Percentiles rank a stretch among this genome's conserved stretches.
Evolutionary conservation across 2,797 vertebrate species (phyloP).

Genomic region (Parauchenoglanis punctatus): DNA sequence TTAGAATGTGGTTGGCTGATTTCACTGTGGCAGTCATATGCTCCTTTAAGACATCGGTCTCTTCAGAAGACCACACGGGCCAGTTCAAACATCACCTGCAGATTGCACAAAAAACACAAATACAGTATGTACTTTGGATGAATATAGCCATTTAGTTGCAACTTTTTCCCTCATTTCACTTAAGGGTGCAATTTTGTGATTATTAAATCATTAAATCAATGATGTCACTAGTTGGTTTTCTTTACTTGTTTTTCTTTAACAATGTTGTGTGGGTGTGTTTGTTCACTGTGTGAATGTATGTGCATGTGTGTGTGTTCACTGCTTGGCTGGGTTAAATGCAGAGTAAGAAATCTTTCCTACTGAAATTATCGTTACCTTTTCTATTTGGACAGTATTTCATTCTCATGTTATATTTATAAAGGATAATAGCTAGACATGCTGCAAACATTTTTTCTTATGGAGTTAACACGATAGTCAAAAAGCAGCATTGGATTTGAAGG

Average conservation of each 20-base stretch:
- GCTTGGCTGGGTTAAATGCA: no score
- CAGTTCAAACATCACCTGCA: conserved; percentile 95
- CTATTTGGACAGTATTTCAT: neutral
- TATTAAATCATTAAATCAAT: neutral
- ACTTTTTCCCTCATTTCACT: neutral
- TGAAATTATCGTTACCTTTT: neutral
- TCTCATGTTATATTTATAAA: neutral
- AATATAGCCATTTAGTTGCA: neutral
- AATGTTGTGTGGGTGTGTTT: neutral
- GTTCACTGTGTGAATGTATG: no score
- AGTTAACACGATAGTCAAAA: neutral
- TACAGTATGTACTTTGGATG: neutral
- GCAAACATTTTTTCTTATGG: neutral
- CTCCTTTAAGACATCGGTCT: neutral
- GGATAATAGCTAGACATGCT: neutral
- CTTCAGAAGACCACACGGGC: conserved; percentile 88
- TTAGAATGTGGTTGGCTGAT: neutral
- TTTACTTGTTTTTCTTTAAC: neutral
- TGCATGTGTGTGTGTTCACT: no score
- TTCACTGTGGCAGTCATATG: conserved; percentile 3
- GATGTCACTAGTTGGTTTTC: no score
- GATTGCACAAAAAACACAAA: conserved; percentile 47
- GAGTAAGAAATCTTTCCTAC: no score
- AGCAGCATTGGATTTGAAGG: neutral
- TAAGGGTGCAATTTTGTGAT: neutral